These are phyloP conservation scores for Puntigrus tetrazona DNA, from an alignment of 2,113 vertebrate genomes.

Conservation along the genomic window DNA sequence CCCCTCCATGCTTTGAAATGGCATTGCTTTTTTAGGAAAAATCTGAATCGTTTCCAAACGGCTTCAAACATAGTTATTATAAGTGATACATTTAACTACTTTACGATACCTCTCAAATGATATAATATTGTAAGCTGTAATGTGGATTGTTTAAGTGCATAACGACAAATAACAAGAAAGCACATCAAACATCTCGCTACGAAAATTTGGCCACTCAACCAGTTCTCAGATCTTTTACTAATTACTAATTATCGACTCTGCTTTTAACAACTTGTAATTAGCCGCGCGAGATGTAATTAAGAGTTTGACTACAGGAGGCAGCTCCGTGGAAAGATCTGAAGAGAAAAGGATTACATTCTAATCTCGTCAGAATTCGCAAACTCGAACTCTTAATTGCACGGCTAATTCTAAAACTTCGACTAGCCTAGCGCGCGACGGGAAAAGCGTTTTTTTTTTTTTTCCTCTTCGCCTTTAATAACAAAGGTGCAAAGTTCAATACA, in stretches of 20 bases:
- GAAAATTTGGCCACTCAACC: conserved; percentile 36
- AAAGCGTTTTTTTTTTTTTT: not conserved
- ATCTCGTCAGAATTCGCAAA: not conserved
- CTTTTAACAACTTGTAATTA: conserved; percentile 50
- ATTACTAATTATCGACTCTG: conserved; percentile 37
- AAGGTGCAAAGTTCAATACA: not conserved
- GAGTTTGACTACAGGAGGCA: conserved; percentile 44
- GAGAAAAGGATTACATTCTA: conserved; percentile 9
- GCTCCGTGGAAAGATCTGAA: conserved; percentile 17
- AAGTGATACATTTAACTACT: not conserved
- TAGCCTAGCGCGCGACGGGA: not conserved
- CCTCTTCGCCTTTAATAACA: not conserved
- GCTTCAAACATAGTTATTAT: not conserved
- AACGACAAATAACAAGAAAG: not conserved
- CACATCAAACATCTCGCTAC: not conserved
- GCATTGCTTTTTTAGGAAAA: not conserved
- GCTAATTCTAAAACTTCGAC: not conserved
- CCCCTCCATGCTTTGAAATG: too few relatives aligned
- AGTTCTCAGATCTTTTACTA: conserved; percentile 44
- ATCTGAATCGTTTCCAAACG: not conserved
- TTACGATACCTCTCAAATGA: not conserved
- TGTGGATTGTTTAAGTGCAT: not conserved
- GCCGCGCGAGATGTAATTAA: conserved; percentile 50
- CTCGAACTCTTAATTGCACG: not conserved
- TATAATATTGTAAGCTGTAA: not conserved